These are phyloP conservation scores for Apotomis turbidana DNA, from an alignment of 2,888 invertebrate genomes.

Conservation along the genomic window DNA sequence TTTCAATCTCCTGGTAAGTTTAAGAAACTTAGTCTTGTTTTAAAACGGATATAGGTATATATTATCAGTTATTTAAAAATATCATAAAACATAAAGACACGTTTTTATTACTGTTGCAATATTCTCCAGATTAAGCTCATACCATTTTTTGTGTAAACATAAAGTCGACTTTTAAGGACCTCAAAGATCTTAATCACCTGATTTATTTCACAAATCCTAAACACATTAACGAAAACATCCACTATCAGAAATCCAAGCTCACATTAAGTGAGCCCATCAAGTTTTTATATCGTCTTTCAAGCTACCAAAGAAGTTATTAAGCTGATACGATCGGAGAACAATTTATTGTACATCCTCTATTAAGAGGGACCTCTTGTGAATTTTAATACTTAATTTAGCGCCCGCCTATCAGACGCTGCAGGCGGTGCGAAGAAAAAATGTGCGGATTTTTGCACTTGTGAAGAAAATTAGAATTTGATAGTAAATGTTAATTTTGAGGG, in stretches of 20 bases:
- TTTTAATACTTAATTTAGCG: slow-evolving; percentile 70
- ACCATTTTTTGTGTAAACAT: slow-evolving; percentile 4
- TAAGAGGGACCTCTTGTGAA: slow-evolving; percentile 63
- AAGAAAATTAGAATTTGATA: too few relatives aligned
- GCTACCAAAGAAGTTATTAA: slow-evolving; percentile 77
- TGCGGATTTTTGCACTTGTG: slow-evolving; percentile 6
- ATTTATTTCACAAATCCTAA: slow-evolving; percentile 40
- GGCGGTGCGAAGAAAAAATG: slow-evolving; percentile 17
- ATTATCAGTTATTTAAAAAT: background rate
- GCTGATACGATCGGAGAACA: slow-evolving; percentile 67
- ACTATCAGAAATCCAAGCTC: slow-evolving; percentile 35
- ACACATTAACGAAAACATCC: slow-evolving; percentile 40
- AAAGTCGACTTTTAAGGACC: slow-evolving; percentile 3
- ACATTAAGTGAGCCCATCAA: slow-evolving; percentile 46
- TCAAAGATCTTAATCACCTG: slow-evolving; percentile 35
- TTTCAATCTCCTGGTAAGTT: slow-evolving; percentile 47
- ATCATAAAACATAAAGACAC: background rate
- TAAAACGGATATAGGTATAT: background rate
- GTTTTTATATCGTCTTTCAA: slow-evolving; percentile 58
- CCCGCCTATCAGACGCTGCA: slow-evolving; percentile 35
- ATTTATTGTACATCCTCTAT: slow-evolving; percentile 65
- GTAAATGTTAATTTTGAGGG: too few relatives aligned
- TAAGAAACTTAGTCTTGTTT: slow-evolving; percentile 39
- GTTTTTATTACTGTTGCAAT: background rate
- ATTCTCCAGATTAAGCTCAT: background rate